Evolutionary conservation across 2,113 vertebrate genomes (phyloP).

Genomic region (Antigone vipio): DNA sequence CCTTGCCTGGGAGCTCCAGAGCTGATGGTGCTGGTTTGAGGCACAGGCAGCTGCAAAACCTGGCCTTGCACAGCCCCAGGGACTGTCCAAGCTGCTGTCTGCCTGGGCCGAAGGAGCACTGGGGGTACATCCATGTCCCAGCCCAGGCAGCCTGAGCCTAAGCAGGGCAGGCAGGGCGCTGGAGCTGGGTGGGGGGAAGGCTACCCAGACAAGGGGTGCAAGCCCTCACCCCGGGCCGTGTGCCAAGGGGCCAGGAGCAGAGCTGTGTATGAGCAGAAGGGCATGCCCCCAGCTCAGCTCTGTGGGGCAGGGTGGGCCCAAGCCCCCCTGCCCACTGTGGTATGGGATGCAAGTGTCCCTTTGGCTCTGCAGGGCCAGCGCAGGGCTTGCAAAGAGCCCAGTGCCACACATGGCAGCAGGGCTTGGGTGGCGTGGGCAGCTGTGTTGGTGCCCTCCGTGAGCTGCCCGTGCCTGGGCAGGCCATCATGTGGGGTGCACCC

Average conservation of each 20-base stretch:
- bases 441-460: neutral
- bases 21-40: neutral
- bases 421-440: neutral
- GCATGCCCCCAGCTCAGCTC: fast-evolving
- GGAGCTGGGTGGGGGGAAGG: neutral
- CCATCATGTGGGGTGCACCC: fast-evolving
- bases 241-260: neutral
- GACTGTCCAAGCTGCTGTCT: neutral
- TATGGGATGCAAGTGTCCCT: neutral
- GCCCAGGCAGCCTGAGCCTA: neutral
- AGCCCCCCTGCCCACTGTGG: neutral
- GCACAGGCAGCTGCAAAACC: neutral
- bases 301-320: neutral
- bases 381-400: neutral
- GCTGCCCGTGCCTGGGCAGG: neutral
- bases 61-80: neutral
- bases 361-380: neutral
- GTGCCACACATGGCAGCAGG: fast-evolving
- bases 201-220: neutral
- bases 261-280: neutral
- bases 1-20: neutral
- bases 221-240: fast-evolving
- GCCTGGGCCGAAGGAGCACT: neutral
- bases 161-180: neutral
- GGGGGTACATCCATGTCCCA: neutral